Percentiles rank a stretch among this genome's conserved stretches.
Conservation (phyloP, 2,113 vertebrate species). For the Bungarus multicinctus region DNA sequence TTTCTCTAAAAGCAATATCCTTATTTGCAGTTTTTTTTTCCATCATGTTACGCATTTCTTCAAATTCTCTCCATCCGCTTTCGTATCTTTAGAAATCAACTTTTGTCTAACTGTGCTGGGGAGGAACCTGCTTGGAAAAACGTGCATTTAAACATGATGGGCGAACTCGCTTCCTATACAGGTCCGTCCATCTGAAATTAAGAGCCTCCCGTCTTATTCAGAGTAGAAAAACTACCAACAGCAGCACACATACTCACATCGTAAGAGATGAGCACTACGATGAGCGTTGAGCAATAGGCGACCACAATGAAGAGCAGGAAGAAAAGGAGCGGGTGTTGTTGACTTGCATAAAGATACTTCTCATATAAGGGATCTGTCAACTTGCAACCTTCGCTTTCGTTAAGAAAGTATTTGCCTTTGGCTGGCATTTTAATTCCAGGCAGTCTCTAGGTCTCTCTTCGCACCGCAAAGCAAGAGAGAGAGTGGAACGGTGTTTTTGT, state of each 20-base stretch:
- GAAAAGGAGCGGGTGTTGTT: conserved; percentile 86
- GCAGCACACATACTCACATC: conserved; percentile 73
- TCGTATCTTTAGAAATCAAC: not conserved
- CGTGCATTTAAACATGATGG: not conserved
- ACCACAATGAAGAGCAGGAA: conserved; percentile 82
- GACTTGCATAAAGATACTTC: conserved; percentile 89
- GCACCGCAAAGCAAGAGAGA: not conserved
- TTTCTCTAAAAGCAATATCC: not conserved
- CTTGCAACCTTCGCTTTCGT: conserved; percentile 80
- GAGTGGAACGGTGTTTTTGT: conserved; percentile 8
- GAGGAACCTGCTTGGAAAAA: not conserved
- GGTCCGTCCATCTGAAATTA: not conserved
- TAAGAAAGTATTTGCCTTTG: conserved; percentile 93
- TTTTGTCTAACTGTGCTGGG: not conserved
- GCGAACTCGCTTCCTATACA: not conserved
- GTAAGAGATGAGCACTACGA: conserved; percentile 72
- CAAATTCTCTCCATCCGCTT: not conserved
- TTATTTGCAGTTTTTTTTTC: not conserved
- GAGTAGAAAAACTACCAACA: not conserved
- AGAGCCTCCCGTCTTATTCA: not conserved
- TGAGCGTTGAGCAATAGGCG: conserved; percentile 72
- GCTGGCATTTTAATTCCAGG: conserved; percentile 81
- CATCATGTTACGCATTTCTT: not conserved
- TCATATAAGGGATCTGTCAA: conserved; percentile 80
- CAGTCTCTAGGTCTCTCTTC: not conserved